phyloP scores from a whole-genome alignment of 2,113 vertebrate genomes.

The Lasiurus borealis region DNA sequence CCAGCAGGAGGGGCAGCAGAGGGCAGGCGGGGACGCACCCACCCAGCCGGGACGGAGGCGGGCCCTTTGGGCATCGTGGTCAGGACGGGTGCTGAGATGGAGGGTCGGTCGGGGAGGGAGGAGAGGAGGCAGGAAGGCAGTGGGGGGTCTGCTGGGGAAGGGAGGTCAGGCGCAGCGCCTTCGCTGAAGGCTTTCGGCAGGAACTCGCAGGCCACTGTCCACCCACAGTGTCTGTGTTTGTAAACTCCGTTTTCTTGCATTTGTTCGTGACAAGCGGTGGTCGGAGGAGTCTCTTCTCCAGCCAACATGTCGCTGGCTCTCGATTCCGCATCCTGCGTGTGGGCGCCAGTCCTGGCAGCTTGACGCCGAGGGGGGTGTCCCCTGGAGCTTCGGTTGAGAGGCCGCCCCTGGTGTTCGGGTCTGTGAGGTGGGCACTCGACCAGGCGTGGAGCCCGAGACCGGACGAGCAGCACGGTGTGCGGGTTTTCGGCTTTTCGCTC shows the following conservation, averaged over 20 bases:
- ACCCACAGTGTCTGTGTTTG: not conserved
- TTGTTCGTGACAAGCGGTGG: not conserved
- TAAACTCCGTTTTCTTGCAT: too few species aligned
- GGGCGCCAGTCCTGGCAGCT: too few species aligned
- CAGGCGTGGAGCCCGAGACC: fast-evolving
- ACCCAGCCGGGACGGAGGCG: too few species aligned
- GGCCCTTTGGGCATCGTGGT: not conserved
- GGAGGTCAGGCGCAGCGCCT: not conserved
- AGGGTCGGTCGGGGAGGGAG: fast-evolving
- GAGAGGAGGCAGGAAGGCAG: not conserved
- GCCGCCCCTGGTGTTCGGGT: not conserved
- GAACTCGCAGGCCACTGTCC: not conserved
- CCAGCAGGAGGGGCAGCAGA: not conserved
- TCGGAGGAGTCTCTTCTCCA: not conserved
- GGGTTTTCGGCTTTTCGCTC: not conserved
- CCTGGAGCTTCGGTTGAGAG: not conserved
- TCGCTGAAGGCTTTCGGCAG: not conserved
- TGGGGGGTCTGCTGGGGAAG: fast-evolving
- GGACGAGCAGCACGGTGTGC: not conserved
- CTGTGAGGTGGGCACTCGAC: fast-evolving
- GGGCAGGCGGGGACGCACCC: not conserved
- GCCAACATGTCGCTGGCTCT: not conserved
- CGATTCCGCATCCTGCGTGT: too few species aligned
- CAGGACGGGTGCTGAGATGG: not conserved
- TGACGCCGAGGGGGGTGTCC: not conserved